Evolutionary conservation across 2,888 invertebrate species (phyloP), one percentile per base, ranked within the genome.

Genomic region (Ormyrus labotus): DNA sequence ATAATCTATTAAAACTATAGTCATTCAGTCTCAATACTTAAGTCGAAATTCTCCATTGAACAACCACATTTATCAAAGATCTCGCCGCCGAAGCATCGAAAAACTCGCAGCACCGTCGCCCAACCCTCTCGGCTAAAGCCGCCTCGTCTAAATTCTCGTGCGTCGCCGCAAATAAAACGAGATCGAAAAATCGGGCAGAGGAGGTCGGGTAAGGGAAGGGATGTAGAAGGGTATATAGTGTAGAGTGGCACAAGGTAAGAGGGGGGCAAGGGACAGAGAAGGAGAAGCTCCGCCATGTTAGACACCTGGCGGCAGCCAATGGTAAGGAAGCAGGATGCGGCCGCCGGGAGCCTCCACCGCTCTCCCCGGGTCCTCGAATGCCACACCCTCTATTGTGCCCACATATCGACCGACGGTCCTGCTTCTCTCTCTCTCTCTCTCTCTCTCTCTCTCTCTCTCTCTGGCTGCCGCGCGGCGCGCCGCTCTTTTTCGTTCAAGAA

Each of bases 371-470:
- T 88, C 87, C 88, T 90, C 87, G 86, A 90, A 89, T 85, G 90
- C 90, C 90, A 90, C 90, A 90, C 90, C 90, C 90, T 88, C 87
- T 88, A 73, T 77, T 79, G 76, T 80, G 70, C 11, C 48, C 60
- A 50, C 65, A 72, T 81, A 81, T 81, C 81, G 81, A 81, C 77
- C 81, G 57, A 10, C 65, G 9, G 10, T 50, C 5, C 45, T 45
- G 19, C 11, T n/a, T 8, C 50, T 9, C 11, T 9, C 47, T 11
- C 11, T 47, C 10, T 73, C 55, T 47, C 45, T 34, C 53, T 57
- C 55, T 68, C 9, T 51, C 19, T 19, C n/a, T n/a, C 55, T 47
- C 45, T 34, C 19, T 34, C 34, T 34, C 34, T 34, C 34, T 34
- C 34, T 34, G 34, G 34, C 34, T 34, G 34, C 34, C 34, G 34